Conservation (phyloP, 2,888 invertebrate species). For the Icerya purchasi region DNA sequence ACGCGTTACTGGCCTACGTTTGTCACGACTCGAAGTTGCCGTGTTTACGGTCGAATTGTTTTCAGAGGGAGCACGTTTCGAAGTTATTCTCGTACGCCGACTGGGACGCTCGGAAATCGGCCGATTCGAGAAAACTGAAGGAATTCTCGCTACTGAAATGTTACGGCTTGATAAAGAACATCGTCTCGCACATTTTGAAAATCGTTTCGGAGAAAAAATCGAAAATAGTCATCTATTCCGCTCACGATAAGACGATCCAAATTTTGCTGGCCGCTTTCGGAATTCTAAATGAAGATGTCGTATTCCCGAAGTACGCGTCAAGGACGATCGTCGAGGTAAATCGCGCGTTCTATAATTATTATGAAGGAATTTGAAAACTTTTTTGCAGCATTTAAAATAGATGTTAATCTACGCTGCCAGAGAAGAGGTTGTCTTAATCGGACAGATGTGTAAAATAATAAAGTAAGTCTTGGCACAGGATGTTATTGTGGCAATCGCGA, state of each 20-base stretch:
- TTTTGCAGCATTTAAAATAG: too few relatives aligned
- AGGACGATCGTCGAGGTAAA: conserved; percentile 63
- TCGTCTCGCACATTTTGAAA: conserved; percentile 57
- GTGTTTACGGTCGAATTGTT: conserved; percentile 34
- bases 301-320: conserved; percentile 65
- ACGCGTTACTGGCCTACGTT: conserved; percentile 59
- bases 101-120: conserved; percentile 47
- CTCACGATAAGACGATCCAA: conserved; percentile 77
- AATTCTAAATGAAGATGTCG: conserved; percentile 33
- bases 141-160: conserved; percentile 48
- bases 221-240: conserved; percentile 61
- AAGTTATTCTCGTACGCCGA: conserved; percentile 58
- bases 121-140: conserved; percentile 37
- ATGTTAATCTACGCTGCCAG: too few relatives aligned
- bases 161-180: conserved; percentile 62
- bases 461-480: too few relatives aligned
- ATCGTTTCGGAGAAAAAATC: conserved; percentile 56
- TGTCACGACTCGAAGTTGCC: conserved; percentile 68
- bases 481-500: too few relatives aligned
- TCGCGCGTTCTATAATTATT: too few relatives aligned
- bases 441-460: too few relatives aligned
- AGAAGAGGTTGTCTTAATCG: too few relatives aligned
- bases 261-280: conserved; percentile 64
- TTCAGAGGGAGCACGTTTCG: conserved; percentile 48
- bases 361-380: too few relatives aligned